Evolutionary conservation across 1,140 invertebrate species (phyloP).

Genomic region (Littorina saxatilis): DNA sequence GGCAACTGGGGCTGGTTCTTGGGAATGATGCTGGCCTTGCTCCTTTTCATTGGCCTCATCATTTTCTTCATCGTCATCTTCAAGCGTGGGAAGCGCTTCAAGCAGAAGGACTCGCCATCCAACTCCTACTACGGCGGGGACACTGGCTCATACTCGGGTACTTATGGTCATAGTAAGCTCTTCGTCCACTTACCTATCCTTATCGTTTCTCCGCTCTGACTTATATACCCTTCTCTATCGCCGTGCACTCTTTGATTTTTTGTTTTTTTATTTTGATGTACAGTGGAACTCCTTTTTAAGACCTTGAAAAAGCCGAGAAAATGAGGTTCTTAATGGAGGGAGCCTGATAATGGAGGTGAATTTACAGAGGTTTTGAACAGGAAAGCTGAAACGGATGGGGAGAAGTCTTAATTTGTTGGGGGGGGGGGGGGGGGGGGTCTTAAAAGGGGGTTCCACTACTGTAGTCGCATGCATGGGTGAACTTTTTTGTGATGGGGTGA

Average conservation of each 20-base stretch:
- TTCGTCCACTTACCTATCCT: slow-evolving; percentile 21
- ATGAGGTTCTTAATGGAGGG: no score
- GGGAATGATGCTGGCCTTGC: slow-evolving; percentile 95
- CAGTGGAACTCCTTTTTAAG: no score
- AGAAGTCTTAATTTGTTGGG: no score
- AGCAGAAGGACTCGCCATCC: not conserved
- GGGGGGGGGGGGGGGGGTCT: no score
- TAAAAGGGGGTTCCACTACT: no score
- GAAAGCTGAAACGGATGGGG: no score
- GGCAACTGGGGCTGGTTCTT: slow-evolving; percentile 97
- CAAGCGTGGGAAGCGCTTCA: slow-evolving; percentile 43
- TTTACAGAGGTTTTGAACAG: no score
- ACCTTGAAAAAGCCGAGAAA: no score
- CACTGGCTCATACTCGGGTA: slow-evolving; percentile 48
- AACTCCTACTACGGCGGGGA: slow-evolving; percentile 19
- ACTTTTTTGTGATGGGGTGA: no score
- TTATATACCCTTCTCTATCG: slow-evolving; percentile 1
- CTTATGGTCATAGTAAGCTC: slow-evolving; percentile 50
- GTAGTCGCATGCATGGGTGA: no score
- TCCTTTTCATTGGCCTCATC: slow-evolving; percentile 92
- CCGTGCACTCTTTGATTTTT: slow-evolving; percentile 7
- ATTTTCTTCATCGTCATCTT: slow-evolving; percentile 86
- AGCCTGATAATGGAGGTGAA: no score
- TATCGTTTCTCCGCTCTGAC: not conserved
- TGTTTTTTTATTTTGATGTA: not conserved